These are phyloP conservation scores for Calameuta pallipes DNA, from an alignment of 2,888 invertebrate species.

Conservation along the genomic window DNA sequence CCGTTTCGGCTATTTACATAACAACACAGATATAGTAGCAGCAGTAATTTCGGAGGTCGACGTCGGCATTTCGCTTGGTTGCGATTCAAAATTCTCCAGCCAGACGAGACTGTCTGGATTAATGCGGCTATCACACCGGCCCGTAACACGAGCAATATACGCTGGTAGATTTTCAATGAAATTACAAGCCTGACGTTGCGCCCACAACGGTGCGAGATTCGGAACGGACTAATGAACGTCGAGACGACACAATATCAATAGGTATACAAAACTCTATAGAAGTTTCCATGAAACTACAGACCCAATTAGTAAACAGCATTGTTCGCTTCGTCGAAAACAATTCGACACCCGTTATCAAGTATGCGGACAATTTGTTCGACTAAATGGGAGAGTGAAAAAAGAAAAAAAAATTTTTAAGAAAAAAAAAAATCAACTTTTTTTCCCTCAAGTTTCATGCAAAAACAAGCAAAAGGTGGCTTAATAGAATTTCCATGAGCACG, in stretches of 20 bases:
- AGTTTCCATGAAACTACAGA: background rate
- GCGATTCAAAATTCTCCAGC: background rate
- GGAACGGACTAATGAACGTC: background rate
- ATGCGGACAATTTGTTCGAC: background rate
- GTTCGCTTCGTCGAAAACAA: background rate
- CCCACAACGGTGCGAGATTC: background rate
- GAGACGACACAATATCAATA: background rate
- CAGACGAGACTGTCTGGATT: background rate
- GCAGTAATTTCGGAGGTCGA: background rate
- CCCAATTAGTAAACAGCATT: background rate
- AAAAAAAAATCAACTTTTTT: background rate
- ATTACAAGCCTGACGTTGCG: background rate
- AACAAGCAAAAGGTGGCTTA: background rate
- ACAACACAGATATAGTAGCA: background rate
- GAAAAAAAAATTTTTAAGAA: too few relatives aligned
- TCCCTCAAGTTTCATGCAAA: background rate
- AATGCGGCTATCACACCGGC: background rate
- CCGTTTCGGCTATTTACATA: background rate
- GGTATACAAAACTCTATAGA: background rate
- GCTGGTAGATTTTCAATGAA: background rate
- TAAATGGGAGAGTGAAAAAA: background rate
- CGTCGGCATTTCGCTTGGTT: background rate
- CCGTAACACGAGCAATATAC: background rate
- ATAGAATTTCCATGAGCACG: conserved; percentile 15
- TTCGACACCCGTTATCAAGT: background rate